Evolutionary conservation across 2,888 invertebrate genomes (phyloP).

Genomic region (Rhagium mordax): DNA sequence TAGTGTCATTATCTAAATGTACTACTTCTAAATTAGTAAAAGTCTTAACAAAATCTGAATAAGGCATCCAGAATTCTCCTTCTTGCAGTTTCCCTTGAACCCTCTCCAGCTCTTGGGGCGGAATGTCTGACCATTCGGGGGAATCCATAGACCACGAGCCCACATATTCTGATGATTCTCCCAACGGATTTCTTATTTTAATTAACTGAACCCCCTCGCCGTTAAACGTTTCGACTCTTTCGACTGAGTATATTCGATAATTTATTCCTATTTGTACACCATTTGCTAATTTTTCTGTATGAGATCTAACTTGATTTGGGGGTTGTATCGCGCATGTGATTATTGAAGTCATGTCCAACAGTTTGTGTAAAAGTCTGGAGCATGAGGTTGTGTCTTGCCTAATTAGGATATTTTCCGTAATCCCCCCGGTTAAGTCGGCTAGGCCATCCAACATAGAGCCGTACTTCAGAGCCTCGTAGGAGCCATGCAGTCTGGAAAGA

Average conservation of each 20-base stretch:
- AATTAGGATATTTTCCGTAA: slow-evolving; percentile 86
- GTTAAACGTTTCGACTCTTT: slow-evolving; percentile 81
- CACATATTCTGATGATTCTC: slow-evolving; percentile 76
- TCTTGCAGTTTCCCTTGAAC: slow-evolving; percentile 70
- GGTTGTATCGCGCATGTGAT: slow-evolving; percentile 84
- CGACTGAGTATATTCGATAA: slow-evolving; percentile 83
- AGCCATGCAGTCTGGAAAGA: slow-evolving; percentile 84
- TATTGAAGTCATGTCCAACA: slow-evolving; percentile 87
- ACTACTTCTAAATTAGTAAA: slow-evolving; percentile 83
- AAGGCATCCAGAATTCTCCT: slow-evolving; percentile 80
- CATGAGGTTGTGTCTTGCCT: slow-evolving; percentile 81
- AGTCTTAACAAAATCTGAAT: slow-evolving; percentile 85
- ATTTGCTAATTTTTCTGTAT: slow-evolving; percentile 76
- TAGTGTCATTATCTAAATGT: slow-evolving; percentile 91
- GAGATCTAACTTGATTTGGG: slow-evolving; percentile 67
- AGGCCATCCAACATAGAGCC: slow-evolving; percentile 91
- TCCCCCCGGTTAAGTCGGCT: slow-evolving; percentile 91
- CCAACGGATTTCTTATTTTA: slow-evolving; percentile 80
- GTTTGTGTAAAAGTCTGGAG: slow-evolving; percentile 76
- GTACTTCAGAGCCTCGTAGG: slow-evolving; percentile 94
- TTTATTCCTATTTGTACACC: slow-evolving; percentile 84
- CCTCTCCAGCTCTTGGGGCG: slow-evolving; percentile 81
- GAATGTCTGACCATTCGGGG: slow-evolving; percentile 84
- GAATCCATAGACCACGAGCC: slow-evolving; percentile 82
- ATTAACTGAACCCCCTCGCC: slow-evolving; percentile 82